phyloP scores from a whole-genome alignment of 2,888 invertebrate species.

The Drosophila dives region DNA sequence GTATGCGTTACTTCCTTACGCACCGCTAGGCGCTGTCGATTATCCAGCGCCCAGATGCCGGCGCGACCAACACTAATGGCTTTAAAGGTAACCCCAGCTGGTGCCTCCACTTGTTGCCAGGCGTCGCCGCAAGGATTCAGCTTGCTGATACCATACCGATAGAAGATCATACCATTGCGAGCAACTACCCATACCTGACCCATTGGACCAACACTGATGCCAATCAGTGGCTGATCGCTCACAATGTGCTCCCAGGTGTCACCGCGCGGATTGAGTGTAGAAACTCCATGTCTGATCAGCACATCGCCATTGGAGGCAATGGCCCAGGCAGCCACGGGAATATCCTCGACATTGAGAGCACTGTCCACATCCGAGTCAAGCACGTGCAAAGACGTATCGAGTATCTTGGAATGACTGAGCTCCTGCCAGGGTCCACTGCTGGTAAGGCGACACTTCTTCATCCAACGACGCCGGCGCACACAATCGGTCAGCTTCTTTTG shows the following conservation, averaged over 20 bases:
- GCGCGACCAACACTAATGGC: constrained; percentile 90
- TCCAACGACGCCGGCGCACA: constrained; percentile 93
- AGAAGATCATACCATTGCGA: constrained; percentile 92
- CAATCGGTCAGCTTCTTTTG: constrained; percentile 95
- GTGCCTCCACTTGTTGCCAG: constrained; percentile 93
- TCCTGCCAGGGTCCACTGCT: constrained; percentile 96
- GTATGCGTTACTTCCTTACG: constrained; percentile 91
- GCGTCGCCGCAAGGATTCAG: constrained; percentile 88
- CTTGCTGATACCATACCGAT: constrained; percentile 90
- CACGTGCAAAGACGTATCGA: constrained; percentile 92
- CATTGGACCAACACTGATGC: constrained; percentile 89
- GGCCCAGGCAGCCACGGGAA: constrained; percentile 90
- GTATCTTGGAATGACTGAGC: constrained; percentile 93
- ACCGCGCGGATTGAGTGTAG: constrained; percentile 90
- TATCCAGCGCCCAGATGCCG: constrained; percentile 93
- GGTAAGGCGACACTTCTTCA: constrained; percentile 91
- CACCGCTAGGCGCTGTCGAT: constrained; percentile 90
- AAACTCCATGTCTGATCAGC: constrained; percentile 92
- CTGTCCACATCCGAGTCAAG: constrained; percentile 84
- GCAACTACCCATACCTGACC: constrained; percentile 94
- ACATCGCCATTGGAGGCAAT: constrained; percentile 94
- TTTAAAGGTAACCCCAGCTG: constrained; percentile 89
- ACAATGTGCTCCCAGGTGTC: constrained; percentile 85
- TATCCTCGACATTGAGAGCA: constrained; percentile 67
- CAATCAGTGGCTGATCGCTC: constrained; percentile 91